Base-by-base conservation (phyloP, 2,113 vertebrate species). In the Pterocles gutturalis region DNA sequence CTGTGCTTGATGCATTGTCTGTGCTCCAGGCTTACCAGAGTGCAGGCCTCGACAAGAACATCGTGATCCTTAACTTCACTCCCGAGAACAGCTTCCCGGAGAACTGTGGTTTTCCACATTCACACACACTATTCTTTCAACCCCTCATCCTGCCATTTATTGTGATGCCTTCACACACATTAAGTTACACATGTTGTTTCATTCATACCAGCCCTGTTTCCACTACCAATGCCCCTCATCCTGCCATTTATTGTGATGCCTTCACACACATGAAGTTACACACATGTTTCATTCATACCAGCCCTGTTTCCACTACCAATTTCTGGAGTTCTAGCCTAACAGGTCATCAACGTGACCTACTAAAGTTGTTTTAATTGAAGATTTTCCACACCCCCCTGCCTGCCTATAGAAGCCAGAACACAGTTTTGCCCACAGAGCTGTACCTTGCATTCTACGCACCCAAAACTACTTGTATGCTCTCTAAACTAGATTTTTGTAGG, bases 1-100 rank as follows among this genome's bases (percentile, higher is more conserved):
- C 38, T 83, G 77, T 19, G 54, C 60, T 20, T 48, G 15, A 55
- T 0, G 0, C 55, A 46, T 25, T 28, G 9, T 4, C 55, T 1
- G 0, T 51, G 45, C 45, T 65, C 15, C 46, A 33, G 38, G 4
- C 21, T 69, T 45, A 73, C 10, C 36, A 51, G 6, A 67, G 33
- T 2, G 10, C 17, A 60, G 29, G 20, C 61, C n/a, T 38, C 57
- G 41, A n/a, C 65, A 65, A 73, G 33, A 29, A 65, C 29, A 69
- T 7, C 36, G 20, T 6, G 33, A 53, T 13, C 36, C 43, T 16
- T 33, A 21, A 19, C 53, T 38, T 79, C 29, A 92, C 11, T 64
- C 48, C 21, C 0, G 2, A 41, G 24, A 67, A 24, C 15, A 46
- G 31, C 11, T 49, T 49, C 48, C 24, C 24, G 22, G 48, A 49